Evolutionary conservation across 2,797 vertebrate genomes (phyloP).

Genomic region (Eleutherodactylus coqui): DNA sequence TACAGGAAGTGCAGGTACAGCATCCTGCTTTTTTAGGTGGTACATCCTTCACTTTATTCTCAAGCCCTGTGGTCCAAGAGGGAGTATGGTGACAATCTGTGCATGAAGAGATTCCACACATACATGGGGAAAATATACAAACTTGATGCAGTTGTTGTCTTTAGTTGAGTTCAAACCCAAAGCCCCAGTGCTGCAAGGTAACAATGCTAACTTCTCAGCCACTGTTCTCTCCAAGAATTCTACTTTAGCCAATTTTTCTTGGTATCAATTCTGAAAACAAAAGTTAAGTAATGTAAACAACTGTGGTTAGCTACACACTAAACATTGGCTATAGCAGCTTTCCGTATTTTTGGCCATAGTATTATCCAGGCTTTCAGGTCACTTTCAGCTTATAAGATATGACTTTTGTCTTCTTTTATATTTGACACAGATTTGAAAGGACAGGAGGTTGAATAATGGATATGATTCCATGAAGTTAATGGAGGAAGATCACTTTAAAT

Average conservation of each 20-base stretch:
- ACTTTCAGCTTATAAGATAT: slow-evolving; percentile 21
- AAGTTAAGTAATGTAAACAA: no score
- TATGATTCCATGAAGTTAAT: slow-evolving; percentile 40
- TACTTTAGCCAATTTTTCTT: no score
- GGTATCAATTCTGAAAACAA: no score
- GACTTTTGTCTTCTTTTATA: neutral
- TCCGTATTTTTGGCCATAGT: neutral
- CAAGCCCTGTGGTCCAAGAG: neutral
- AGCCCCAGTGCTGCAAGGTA: neutral
- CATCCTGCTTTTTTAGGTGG: neutral
- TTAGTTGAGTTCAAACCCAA: neutral
- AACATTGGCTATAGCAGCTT: neutral
- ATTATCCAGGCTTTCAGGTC: slow-evolving; percentile 21
- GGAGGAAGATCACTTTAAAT: slow-evolving; percentile 17
- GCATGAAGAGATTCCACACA: neutral
- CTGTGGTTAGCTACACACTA: neutral
- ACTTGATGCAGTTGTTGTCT: neutral
- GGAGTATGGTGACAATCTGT: neutral
- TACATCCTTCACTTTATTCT: no score
- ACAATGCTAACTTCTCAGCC: neutral
- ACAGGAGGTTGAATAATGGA: slow-evolving; percentile 45
- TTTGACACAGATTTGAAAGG: slow-evolving; percentile 49
- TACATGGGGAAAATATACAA: neutral
- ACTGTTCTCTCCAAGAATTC: neutral
- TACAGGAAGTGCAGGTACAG: no score